Evolutionary conservation across 1,140 invertebrate species (phyloP).

Genomic region (Leptinotarsa lineolata): DNA sequence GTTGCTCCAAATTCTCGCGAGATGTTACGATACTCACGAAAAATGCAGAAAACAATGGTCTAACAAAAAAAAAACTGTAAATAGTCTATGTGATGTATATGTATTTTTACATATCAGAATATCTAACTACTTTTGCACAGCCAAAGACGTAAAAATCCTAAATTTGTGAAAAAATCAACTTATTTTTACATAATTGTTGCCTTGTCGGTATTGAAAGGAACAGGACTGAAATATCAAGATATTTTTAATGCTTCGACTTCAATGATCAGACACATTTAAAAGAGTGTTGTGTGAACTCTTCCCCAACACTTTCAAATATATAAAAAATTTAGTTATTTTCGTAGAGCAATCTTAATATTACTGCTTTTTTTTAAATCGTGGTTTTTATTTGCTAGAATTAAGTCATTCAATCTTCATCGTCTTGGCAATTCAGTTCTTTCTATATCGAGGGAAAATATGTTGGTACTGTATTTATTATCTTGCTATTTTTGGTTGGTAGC

Average conservation of each 20-base stretch:
- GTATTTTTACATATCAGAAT: conserved; percentile 52
- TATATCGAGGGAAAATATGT: not conserved
- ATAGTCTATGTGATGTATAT: conserved; percentile 49
- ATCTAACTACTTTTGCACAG: conserved; percentile 46
- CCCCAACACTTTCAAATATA: too few species aligned
- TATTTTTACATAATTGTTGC: conserved; percentile 28
- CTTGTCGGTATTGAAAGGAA: conserved; percentile 27
- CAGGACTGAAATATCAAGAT: conserved; percentile 14
- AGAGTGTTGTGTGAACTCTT: too few species aligned
- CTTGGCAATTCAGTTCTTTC: not conserved
- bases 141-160: conserved; percentile 28
- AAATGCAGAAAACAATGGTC: conserved; percentile 33
- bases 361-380: not conserved
- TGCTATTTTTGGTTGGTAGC: conserved; percentile 36
- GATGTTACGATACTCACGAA: not conserved
- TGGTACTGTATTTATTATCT: not conserved
- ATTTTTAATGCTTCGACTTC: not conserved
- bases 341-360: too few species aligned
- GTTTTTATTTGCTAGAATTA: not conserved
- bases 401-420: not conserved
- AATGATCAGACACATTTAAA: too few species aligned
- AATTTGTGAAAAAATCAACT: conserved; percentile 11
- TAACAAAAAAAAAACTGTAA: conserved; percentile 42
- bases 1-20: not conserved
- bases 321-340: too few species aligned